A percentile compares a stretch with the other conserved stretches of the same genome.
Evolutionary conservation across 2,888 invertebrate species (phyloP).

Genomic region (Teleiodes luculella): DNA sequence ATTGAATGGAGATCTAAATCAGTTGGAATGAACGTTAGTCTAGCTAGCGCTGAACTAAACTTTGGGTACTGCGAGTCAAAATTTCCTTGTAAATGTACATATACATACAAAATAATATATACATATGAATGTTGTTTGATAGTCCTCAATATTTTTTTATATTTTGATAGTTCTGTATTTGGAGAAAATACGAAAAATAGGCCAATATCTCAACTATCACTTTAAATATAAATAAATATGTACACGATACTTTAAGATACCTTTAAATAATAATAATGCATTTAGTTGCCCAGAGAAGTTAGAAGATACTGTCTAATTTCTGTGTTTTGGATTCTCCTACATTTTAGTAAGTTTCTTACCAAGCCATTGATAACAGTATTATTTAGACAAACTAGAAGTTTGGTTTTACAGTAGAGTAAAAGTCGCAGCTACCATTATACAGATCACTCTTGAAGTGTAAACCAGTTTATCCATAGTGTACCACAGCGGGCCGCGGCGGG

Average conservation of each 20-base stretch:
- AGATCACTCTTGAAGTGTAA: conserved; percentile 52
- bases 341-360: conserved; percentile 69
- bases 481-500: conserved; percentile 49
- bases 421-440: conserved; percentile 64
- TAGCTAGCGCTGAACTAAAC: conserved; percentile 73
- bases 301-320: conserved; percentile 46
- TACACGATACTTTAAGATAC: conserved; percentile 62
- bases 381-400: conserved; percentile 73
- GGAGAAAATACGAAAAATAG: conserved; percentile 67
- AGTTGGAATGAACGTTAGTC: conserved; percentile 60
- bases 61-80: conserved; percentile 66
- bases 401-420: conserved; percentile 66
- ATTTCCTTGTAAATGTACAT: conserved; percentile 75
- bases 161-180: conserved; percentile 80
- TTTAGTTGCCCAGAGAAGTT: conserved; percentile 68
- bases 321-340: conserved; percentile 49
- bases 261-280: conserved; percentile 59
- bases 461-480: conserved; percentile 67
- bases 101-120: conserved; percentile 68
- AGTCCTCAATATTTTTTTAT: conserved; percentile 80
- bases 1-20: conserved; percentile 60
- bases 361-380: conserved; percentile 79
- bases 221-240: conserved; percentile 56
- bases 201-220: conserved; percentile 76
- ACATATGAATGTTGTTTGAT: conserved; percentile 78